Evolutionary conservation across 2,797 vertebrate species (phyloP), one percentile per base, ranked within the genome.

Genomic region (Tinamus major): DNA sequence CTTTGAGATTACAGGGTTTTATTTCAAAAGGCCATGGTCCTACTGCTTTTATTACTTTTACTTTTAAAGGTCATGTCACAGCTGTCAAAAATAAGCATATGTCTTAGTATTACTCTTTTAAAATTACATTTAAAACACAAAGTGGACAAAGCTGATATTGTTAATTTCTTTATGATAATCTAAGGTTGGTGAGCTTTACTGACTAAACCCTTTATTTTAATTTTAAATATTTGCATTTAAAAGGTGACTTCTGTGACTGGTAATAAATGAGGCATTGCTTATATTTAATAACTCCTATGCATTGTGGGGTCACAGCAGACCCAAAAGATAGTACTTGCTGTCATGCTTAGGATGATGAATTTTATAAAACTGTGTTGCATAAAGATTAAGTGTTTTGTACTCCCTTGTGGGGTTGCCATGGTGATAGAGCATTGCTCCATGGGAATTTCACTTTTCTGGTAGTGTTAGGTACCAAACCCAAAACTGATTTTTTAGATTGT

Each of bases 381-480:
- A 96, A 96, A 97, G 94, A 98, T 96, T 96, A 97, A 94, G 84
- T 82, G 81, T 97, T 97, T 97, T 97, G 95, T 97, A 93, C 92
- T 97, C 95, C 93, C 96, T 97, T 97, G 93, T 86, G 74, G 91
- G 80, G 97, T 98, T 98, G 89, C 97, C 96, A 97, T 98, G 96
- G 98, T 87, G 97, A 98, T 42, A 21, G 91, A 97, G 89, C 91
- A 75, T 89, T 96, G 94, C 96, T 97, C 97, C 95, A 93, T 97
- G 96, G 97, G 96, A 97, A 96, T 97, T 97, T 97, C 89, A 93
- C 92, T 97, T 98, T 97, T 97, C 95, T 97, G 87, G 68, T 96
- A 93, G 88, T 95, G 94, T 93, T 96, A 94, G 94, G 94, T 69
- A 72, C 71, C 71, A 79, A 97, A 96, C 62, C 67, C 78, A 95